These are phyloP conservation scores for Mamestra configurata DNA, from an alignment of 1,140 invertebrate species.

Conservation along the genomic window DNA sequence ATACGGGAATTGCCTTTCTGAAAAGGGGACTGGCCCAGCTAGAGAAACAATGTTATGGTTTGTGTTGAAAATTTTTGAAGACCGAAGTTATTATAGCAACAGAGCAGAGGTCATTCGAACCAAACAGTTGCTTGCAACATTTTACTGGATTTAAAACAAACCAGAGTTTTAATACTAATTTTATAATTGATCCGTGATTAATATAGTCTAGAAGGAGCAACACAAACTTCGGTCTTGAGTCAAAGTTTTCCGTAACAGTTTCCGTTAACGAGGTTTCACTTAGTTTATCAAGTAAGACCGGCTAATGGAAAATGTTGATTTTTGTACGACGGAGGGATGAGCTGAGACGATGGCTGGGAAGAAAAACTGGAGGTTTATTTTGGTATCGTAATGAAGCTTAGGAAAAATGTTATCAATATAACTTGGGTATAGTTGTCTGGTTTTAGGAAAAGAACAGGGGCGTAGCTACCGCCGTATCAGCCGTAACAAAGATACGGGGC, in stretches of 20 bases:
- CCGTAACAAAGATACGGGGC: too few species aligned
- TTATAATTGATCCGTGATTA: neutral
- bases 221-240: conserved; percentile 3
- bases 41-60: too few species aligned
- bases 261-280: conserved; percentile 33
- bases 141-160: too few species aligned
- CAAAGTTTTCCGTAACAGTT: conserved; percentile 26
- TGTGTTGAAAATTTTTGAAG: too few species aligned
- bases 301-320: conserved; percentile 39
- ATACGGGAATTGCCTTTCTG: too few species aligned
- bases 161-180: neutral
- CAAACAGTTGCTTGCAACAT: too few species aligned
- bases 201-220: conserved; percentile 2
- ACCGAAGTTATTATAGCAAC: too few species aligned
- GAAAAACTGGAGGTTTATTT: neutral
- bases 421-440: neutral
- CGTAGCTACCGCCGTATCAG: too few species aligned
- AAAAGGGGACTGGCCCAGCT: too few species aligned
- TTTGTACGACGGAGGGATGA: conserved; percentile 9
- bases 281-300: conserved; percentile 22
- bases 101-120: too few species aligned
- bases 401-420: neutral
- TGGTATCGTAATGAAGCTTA: neutral
- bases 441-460: too few species aligned
- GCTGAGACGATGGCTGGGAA: neutral